Evolutionary conservation across 2,113 vertebrate genomes (phyloP), one percentile per base, ranked within the genome.

Genomic region (Oncorhynchus masou): DNA sequence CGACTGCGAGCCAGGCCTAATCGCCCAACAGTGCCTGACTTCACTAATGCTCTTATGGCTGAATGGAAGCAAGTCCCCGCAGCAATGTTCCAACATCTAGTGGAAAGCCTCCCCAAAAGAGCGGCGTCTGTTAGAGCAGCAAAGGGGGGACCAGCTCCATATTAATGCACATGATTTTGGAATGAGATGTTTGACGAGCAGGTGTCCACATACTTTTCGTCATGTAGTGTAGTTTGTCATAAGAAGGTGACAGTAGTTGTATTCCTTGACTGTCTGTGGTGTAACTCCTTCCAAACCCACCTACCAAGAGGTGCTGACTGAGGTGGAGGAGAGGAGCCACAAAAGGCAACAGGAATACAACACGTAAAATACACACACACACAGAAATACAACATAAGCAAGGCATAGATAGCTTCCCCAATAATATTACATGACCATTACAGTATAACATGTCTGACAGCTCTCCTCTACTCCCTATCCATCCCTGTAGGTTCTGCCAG

Each of bases 241-340:
- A 8, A 34, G 16, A 39, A 68, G 31, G 1, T 9, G 8, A 6
- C 6, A 31, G 27, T 68, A 20, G 31, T 11, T 15, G 27, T 31
- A 16, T 74, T 71, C 76, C 90, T 81, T 88, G 73, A 91, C 84
- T 78, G 19, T 68, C 39, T 45, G 39, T 45, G 39, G 49, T 80
- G 79, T 57, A n/a, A 65, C 89, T 69, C 71, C 88, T 66, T 85
- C 85, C 87, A 87, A 83, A 88, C 91, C 87, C 68, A 84, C 84
- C 16, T 91, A 92, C 60, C 62, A 45, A 34, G 72, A 48, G 6
- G 20, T 74, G 20, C 29, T n/a, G 31, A 65, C 11, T 64, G 31
- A 74, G n/a, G 20, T 45, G n/a, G 24, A 64, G 57, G n/a, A 19
- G 25, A 62, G 13, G 51, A 83, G 86, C 62, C 74, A 76, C 68